A percentile compares a stretch with the other conserved stretches of the same genome.
phyloP scores from a whole-genome alignment of 2,888 invertebrate species.

The Nomada flava region DNA sequence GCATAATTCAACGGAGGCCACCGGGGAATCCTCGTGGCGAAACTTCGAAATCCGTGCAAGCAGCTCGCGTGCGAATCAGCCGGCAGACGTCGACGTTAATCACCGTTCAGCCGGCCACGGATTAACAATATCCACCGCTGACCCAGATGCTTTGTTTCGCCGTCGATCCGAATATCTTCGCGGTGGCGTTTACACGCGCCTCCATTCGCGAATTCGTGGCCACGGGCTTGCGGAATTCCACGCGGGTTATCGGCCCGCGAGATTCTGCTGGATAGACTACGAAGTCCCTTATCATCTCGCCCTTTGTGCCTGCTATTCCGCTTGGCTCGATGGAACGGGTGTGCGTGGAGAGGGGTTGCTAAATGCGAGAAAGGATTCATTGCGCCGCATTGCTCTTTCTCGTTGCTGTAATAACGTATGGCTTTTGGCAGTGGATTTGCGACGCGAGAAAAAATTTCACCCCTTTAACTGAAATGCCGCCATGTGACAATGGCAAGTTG shows the following conservation, averaged over 20 bases:
- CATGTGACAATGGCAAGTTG: too few relatives aligned
- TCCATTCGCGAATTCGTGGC: constrained; percentile 18
- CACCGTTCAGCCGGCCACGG: constrained; percentile 54
- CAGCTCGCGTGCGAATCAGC: constrained; percentile 44
- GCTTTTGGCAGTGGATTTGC: too few relatives aligned
- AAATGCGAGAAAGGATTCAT: too few relatives aligned
- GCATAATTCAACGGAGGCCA: constrained; percentile 41
- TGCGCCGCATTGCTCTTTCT: too few relatives aligned
- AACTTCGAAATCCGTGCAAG: constrained; percentile 48
- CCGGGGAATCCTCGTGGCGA: constrained; percentile 39
- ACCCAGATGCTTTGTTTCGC: constrained; percentile 62
- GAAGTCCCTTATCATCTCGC: constrained; percentile 6
- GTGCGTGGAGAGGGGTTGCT: too few relatives aligned
- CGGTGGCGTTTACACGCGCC: constrained; percentile 13
- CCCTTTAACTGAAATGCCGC: too few relatives aligned
- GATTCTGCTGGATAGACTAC: constrained; percentile 9
- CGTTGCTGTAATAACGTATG: too few relatives aligned
- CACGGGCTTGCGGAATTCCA: constrained; percentile 38
- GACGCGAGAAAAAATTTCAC: too few relatives aligned
- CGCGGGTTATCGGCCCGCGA: constrained; percentile 15
- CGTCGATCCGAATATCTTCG: constrained; percentile 35
- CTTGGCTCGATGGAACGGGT: too few relatives aligned
- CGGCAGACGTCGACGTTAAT: constrained; percentile 51
- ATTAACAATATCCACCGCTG: constrained; percentile 61
- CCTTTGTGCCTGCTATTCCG: not conserved